These are phyloP conservation scores for Hyposmocoma kahamanoa DNA, from an alignment of 1,140 invertebrate species.

Conservation along the genomic window DNA sequence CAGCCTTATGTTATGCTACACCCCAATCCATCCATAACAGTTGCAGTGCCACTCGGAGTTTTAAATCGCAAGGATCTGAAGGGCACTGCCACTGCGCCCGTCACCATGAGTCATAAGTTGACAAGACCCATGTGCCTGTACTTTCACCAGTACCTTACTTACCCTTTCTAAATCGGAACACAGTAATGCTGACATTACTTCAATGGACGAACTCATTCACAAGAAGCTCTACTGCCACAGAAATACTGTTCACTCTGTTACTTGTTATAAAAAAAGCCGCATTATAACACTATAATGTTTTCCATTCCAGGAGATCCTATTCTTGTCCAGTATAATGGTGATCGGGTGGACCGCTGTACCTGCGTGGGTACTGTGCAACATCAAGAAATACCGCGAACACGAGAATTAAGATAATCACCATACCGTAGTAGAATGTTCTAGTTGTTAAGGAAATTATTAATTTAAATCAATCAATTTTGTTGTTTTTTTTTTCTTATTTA, in stretches of 20 bases:
- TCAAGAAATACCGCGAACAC: constrained; percentile 47
- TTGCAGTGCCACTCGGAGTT: too few species aligned
- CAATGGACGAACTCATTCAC: too few species aligned
- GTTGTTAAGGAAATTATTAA: too few species aligned
- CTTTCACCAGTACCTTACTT: not conserved
- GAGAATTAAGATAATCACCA: too few species aligned
- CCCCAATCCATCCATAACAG: too few species aligned
- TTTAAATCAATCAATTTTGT: too few species aligned
- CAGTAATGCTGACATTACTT: too few species aligned
- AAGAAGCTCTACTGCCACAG: not conserved
- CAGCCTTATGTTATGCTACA: too few species aligned
- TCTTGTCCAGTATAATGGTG: constrained; percentile 38
- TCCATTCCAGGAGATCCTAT: constrained; percentile 38
- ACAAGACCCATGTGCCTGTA: not conserved
- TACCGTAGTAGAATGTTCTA: too few species aligned
- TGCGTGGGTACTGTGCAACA: constrained; percentile 48
- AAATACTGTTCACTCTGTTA: constrained; percentile 1
- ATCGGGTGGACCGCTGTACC: constrained; percentile 43
- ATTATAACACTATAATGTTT: not conserved
- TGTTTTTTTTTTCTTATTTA: too few species aligned
- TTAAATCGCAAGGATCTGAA: too few species aligned
- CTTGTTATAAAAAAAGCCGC: not conserved
- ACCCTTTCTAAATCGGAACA: not conserved
- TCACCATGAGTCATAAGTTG: not conserved
- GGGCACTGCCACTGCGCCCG: too few species aligned